phyloP scores from a whole-genome alignment of 2,797 vertebrate genomes.

The Malacoraja senta region DNA sequence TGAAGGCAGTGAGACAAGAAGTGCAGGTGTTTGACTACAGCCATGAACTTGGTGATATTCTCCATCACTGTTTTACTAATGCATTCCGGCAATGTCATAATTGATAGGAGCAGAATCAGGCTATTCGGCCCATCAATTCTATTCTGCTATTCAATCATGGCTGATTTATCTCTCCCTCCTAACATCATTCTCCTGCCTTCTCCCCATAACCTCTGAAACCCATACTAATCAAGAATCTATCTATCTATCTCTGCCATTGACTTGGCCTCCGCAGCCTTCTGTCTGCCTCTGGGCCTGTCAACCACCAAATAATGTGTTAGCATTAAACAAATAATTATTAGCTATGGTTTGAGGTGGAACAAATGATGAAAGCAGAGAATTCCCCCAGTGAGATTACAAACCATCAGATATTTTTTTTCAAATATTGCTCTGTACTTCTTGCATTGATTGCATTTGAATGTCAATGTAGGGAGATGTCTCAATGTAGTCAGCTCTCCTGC shows the following conservation, averaged over 20 bases:
- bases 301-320: neutral
- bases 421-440: neutral
- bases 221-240: too few relatives aligned
- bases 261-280: too few relatives aligned
- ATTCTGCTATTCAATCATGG: too few relatives aligned
- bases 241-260: too few relatives aligned
- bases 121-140: too few relatives aligned
- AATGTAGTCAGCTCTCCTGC: slow-evolving; percentile 1
- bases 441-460: neutral
- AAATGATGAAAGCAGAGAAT: neutral
- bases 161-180: too few relatives aligned
- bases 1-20: neutral
- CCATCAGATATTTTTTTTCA: neutral
- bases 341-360: neutral
- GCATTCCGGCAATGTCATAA: neutral
- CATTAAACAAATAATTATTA: too few relatives aligned
- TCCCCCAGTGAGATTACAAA: neutral
- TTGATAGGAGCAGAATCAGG: too few relatives aligned
- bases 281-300: neutral
- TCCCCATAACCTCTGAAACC: too few relatives aligned
- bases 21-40: neutral
- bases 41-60: neutral
- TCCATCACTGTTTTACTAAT: neutral
- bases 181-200: too few relatives aligned
- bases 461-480: neutral